Percentiles rank a stretch among this genome's conserved stretches.
Evolutionary conservation across 2,888 invertebrate genomes (phyloP).

Genomic region (Clepsis dumicolana): DNA sequence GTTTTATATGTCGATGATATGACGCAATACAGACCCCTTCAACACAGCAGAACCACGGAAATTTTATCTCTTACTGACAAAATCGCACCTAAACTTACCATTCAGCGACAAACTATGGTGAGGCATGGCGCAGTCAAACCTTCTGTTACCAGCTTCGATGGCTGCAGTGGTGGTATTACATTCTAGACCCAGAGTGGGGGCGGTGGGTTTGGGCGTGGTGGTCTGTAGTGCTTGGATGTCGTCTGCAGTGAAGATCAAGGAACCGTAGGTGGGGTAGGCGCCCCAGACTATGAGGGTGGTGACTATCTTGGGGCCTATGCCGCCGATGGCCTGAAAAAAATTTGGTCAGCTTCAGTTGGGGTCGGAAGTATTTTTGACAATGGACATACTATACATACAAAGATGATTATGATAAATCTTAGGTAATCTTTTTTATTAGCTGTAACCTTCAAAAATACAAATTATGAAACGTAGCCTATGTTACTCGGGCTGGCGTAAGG

Average conservation of each 20-base stretch:
- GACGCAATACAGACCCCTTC: too few species aligned
- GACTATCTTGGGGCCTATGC: conserved; percentile 92
- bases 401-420: too few species aligned
- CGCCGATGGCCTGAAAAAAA: conserved; percentile 88
- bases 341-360: not conserved
- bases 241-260: conserved; percentile 84
- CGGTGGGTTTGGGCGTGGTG: conserved; percentile 12
- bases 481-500: too few species aligned
- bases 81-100: conserved; percentile 22
- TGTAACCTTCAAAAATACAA: too few species aligned
- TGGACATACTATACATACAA: too few species aligned
- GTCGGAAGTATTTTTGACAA: too few species aligned
- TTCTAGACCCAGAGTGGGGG: conserved; percentile 50
- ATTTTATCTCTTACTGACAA: conserved; percentile 25
- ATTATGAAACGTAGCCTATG: too few species aligned
- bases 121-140: conserved; percentile 61
- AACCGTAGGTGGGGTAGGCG: conserved; percentile 92
- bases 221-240: conserved; percentile 47
- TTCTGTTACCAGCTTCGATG: conserved; percentile 45
- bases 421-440: too few species aligned
- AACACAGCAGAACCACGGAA: not conserved
- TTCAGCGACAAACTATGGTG: conserved; percentile 20
- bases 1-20: too few species aligned
- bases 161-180: conserved; percentile 54
- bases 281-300: conserved; percentile 90